These are phyloP conservation scores for Panzeria rudis DNA, from an alignment of 2,888 invertebrate genomes.

Conservation along the genomic window DNA sequence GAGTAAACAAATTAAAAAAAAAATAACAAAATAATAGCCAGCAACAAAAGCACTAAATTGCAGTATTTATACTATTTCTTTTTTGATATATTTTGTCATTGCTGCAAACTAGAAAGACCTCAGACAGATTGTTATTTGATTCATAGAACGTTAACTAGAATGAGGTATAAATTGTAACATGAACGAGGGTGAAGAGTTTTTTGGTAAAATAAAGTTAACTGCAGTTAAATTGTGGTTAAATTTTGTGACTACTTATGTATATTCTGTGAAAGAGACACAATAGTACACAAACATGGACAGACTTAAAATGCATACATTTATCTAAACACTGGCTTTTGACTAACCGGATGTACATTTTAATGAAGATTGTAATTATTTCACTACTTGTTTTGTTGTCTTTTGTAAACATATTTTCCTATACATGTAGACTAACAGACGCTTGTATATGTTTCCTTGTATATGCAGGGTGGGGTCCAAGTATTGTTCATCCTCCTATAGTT, in stretches of 20 bases:
- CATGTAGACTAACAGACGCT: background rate
- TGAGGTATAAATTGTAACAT: constrained; percentile 19
- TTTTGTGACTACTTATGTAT: constrained; percentile 56
- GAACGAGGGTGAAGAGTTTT: constrained; percentile 3
- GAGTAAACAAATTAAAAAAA: constrained; percentile 11
- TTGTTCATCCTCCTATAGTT: background rate
- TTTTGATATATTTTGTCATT: background rate
- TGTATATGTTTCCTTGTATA: background rate
- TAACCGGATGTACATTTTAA: constrained; percentile 65
- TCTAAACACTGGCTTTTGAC: constrained; percentile 23
- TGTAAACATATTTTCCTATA: constrained; percentile 12
- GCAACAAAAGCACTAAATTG: constrained; percentile 49
- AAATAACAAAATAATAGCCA: constrained; percentile 33
- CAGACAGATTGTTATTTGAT: constrained; percentile 43
- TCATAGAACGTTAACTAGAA: constrained; percentile 2
- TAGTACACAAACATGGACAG: background rate
- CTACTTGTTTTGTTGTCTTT: constrained; percentile 45
- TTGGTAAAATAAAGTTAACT: constrained; percentile 53
- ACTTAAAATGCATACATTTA: background rate
- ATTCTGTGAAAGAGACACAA: constrained; percentile 11
- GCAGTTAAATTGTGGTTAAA: constrained; percentile 64
- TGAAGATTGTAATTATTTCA: constrained; percentile 64
- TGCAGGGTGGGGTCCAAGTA: background rate
- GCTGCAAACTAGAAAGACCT: constrained; percentile 1
- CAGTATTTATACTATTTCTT: constrained; percentile 47